Conservation (phyloP, 2,888 invertebrate species). For the Nephrotoma appendiculata region DNA sequence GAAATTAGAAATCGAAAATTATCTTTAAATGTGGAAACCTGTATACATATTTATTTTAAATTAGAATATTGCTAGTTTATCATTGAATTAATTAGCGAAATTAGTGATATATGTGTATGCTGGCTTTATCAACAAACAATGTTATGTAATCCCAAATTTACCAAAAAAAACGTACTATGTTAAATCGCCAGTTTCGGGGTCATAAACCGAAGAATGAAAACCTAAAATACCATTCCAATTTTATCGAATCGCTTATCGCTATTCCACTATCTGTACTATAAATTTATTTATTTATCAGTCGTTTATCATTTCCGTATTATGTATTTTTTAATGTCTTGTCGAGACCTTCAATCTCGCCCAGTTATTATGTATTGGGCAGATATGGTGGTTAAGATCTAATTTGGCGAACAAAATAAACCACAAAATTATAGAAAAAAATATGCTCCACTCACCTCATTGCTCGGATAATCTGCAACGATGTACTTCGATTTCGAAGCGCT, state of each 20-base stretch:
- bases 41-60: neutral
- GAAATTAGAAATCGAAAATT: neutral
- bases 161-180: neutral
- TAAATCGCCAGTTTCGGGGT: neutral
- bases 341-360: neutral
- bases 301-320: neutral
- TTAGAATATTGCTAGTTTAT: neutral
- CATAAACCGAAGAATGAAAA: neutral
- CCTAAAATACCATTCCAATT: neutral
- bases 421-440: neutral
- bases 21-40: neutral
- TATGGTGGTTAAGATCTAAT: neutral
- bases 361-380: neutral
- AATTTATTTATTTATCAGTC: neutral
- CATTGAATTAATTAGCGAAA: neutral
- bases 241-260: neutral
- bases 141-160: neutral
- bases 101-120: neutral
- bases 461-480: constrained; percentile 27
- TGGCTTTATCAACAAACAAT: neutral
- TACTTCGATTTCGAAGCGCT: constrained; percentile 30
- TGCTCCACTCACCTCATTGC: constrained; percentile 12
- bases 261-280: neutral
- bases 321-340: neutral
- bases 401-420: neutral